Percentiles rank a stretch among this genome's conserved stretches.
Evolutionary conservation across 2,113 vertebrate species (phyloP).

Genomic region (Pelmatolapia mariae): DNA sequence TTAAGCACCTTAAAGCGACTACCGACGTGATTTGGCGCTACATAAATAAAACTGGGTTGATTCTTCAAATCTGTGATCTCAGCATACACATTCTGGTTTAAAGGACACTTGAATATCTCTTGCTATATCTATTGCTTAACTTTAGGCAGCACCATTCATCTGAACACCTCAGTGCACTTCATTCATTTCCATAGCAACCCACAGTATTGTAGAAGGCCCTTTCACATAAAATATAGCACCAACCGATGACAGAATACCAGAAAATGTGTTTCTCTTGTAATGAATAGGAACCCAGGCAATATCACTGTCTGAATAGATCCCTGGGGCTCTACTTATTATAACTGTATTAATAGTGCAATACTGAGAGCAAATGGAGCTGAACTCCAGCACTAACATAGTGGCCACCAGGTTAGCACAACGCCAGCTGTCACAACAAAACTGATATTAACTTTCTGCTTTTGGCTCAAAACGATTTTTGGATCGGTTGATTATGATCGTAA

Average conservation of each 20-base stretch:
- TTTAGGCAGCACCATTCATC: not conserved
- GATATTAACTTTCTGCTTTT: not conserved
- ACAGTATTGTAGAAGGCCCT: not conserved
- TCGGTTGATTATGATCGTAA: not conserved
- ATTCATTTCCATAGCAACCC: slow-evolving; percentile 21
- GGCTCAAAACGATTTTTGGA: not conserved
- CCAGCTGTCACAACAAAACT: not conserved
- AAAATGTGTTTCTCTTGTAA: slow-evolving; percentile 18
- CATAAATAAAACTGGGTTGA: not conserved
- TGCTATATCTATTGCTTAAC: not conserved
- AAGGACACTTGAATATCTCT: not conserved
- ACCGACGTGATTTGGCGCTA: not conserved
- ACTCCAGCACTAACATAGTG: not conserved
- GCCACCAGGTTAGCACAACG: not conserved
- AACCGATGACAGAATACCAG: slow-evolving; percentile 1
- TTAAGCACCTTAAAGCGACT: not conserved
- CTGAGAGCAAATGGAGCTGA: slow-evolving; percentile 14
- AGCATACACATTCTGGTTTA: not conserved
- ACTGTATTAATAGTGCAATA: slow-evolving; percentile 24
- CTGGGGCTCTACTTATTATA: not conserved
- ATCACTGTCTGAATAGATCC: not conserved
- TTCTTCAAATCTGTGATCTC: not conserved
- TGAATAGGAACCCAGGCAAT: slow-evolving; percentile 20
- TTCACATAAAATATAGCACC: slow-evolving; percentile 3
- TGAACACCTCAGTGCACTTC: not conserved